Evolutionary conservation across 2,797 vertebrate genomes (phyloP).

Genomic region (Prionace glauca): DNA sequence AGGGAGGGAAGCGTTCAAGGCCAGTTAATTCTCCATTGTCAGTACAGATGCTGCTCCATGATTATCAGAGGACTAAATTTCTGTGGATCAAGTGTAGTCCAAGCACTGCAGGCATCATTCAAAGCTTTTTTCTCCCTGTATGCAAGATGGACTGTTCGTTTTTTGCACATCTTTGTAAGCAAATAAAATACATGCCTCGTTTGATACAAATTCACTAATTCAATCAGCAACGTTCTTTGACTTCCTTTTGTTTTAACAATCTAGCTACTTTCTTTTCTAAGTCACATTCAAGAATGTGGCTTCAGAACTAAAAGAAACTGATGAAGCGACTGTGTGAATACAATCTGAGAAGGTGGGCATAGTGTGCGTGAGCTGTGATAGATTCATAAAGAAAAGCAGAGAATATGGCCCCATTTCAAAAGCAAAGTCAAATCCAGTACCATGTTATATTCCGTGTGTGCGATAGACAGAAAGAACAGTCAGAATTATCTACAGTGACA

Average conservation of each 20-base stretch:
- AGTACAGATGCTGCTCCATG: not conserved
- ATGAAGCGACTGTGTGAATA: not conserved
- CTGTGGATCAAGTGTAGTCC: not conserved
- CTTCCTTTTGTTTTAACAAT: slow-evolving; percentile 1
- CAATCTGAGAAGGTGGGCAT: not conserved
- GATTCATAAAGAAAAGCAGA: slow-evolving; percentile 16
- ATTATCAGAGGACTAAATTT: not conserved
- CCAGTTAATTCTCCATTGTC: not conserved
- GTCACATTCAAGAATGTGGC: not conserved
- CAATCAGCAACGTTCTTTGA: not conserved
- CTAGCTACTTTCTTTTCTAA: not conserved
- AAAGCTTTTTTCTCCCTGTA: not conserved
- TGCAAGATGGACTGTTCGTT: not conserved
- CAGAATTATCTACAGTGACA: slow-evolving; percentile 59
- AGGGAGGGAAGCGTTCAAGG: not conserved
- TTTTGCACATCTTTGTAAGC: not conserved
- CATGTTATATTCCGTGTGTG: slow-evolving; percentile 10
- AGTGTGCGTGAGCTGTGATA: not conserved
- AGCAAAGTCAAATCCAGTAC: not conserved
- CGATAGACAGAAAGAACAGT: slow-evolving; percentile 31
- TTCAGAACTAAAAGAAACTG: not conserved
- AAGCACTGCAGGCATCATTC: not conserved
- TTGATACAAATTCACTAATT: not conserved
- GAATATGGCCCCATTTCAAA: slow-evolving; percentile 21
- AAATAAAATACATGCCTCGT: not conserved